Evolutionary conservation across 2,113 vertebrate species (phyloP).

Genomic region (Tupaia chinensis): DNA sequence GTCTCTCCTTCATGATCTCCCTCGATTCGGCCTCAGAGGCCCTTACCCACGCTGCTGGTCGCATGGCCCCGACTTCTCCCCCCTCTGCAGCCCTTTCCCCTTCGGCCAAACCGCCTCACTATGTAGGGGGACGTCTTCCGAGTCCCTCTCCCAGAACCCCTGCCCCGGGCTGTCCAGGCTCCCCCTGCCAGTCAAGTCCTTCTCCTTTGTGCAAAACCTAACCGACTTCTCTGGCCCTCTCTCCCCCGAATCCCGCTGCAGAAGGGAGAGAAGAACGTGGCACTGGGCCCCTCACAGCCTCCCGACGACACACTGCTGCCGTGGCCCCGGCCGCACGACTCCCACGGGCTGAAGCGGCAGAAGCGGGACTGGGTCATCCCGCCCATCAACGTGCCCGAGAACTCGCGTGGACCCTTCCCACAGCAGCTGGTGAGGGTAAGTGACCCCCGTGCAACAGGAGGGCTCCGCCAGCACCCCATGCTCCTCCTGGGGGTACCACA

Average conservation of each 20-base stretch:
- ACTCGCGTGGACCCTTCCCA: constrained; percentile 96
- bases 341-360: constrained; percentile 91
- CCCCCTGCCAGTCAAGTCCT: too few species aligned
- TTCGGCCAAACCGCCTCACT: fast-evolving
- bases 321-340: constrained; percentile 83
- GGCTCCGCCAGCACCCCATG: too few species aligned
- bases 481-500: too few species aligned
- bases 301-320: constrained; percentile 89
- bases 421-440: constrained; percentile 98
- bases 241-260: neutral
- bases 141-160: fast-evolving
- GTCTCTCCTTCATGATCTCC: neutral
- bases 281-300: constrained; percentile 82
- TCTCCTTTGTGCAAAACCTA: neutral
- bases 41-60: neutral
- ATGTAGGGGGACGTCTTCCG: fast-evolving
- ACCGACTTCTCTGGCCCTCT: constrained; percentile 48
- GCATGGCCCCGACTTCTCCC: neutral
- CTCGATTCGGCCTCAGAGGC: neutral
- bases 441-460: constrained; percentile 10
- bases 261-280: constrained; percentile 77
- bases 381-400: constrained; percentile 97
- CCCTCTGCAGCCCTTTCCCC: too few species aligned
- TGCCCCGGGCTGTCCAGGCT: fast-evolving
- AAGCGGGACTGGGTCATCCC: constrained; percentile 99